These are phyloP conservation scores for Microdon myrmicae DNA, from an alignment of 2,888 invertebrate species.

Conservation along the genomic window DNA sequence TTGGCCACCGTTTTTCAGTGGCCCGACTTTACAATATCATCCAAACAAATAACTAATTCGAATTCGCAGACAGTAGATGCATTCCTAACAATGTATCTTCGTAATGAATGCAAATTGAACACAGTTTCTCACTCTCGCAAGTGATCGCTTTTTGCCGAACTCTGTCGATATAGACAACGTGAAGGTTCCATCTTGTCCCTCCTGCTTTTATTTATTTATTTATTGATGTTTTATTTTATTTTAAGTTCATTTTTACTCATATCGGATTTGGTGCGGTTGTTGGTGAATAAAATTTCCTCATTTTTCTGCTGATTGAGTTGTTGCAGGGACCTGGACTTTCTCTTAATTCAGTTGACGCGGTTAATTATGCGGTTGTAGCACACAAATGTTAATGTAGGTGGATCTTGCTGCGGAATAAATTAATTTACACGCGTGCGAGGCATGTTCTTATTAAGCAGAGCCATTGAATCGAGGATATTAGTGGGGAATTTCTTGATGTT, in stretches of 20 bases:
- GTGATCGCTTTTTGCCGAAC: constrained; percentile 6
- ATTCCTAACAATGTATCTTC: constrained; percentile 37
- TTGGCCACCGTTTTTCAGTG: constrained; percentile 36
- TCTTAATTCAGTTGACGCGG: constrained; percentile 16
- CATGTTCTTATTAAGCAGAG: constrained; percentile 47
- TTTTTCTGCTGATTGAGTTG: constrained; percentile 46
- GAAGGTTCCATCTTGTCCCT: constrained; percentile 16
- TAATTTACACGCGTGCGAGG: constrained; percentile 48
- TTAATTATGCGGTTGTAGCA: constrained; percentile 36
- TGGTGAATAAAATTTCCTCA: constrained; percentile 41
- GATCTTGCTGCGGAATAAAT: constrained; percentile 44
- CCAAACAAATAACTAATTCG: too few species aligned
- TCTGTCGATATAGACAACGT: constrained; percentile 5
- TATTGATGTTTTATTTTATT: constrained; percentile 41
- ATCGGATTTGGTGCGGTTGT: too few species aligned
- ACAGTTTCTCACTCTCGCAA: constrained; percentile 46
- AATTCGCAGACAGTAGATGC: constrained; percentile 12
- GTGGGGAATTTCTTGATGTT: constrained; percentile 22
- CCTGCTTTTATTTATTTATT: constrained; percentile 3
- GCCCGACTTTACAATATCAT: constrained; percentile 47
- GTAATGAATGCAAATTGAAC: constrained; percentile 52
- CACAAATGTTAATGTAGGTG: constrained; percentile 22
- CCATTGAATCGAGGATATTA: constrained; percentile 26
- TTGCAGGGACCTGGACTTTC: constrained; percentile 41
- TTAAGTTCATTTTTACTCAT: too few species aligned